A percentile compares a stretch with the other conserved stretches of the same genome.
These are phyloP conservation scores for Peromyscus aztecus DNA, from an alignment of 2,797 vertebrate genomes.

Conservation along the genomic window DNA sequence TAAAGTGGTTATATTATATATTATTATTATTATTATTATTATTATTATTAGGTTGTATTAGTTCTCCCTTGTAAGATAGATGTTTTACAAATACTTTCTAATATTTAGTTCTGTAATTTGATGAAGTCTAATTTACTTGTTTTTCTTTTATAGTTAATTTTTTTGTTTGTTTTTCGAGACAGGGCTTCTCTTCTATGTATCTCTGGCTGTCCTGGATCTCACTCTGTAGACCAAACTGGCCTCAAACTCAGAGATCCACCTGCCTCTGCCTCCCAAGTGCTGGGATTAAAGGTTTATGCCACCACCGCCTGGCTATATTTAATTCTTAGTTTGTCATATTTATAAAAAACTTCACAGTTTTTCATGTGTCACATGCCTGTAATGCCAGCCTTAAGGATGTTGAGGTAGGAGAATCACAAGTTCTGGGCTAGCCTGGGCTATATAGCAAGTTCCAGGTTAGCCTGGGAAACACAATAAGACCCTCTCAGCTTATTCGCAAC, in stretches of 20 bases:
- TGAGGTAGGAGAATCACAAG: not conserved
- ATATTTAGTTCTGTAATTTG: not conserved
- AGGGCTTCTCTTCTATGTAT: not conserved
- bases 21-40: not conserved
- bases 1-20: not conserved
- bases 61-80: not conserved
- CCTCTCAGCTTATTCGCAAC: not conserved
- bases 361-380: not conserved
- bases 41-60: not conserved
- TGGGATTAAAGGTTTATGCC: not conserved
- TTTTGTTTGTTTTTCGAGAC: not conserved
- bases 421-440: not conserved
- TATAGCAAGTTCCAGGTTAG: not conserved
- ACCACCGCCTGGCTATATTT: not conserved
- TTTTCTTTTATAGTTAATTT: slow-evolving; percentile 10
- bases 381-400: not conserved
- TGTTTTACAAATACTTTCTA: not conserved
- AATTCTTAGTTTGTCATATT: slow-evolving; percentile 26
- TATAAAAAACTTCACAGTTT: not conserved
- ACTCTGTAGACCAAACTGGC: not conserved
- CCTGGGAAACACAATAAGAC: not conserved
- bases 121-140: not conserved
- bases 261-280: not conserved
- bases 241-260: not conserved
- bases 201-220: not conserved